These are phyloP conservation scores for Sycophila texana DNA, from an alignment of 2,888 invertebrate genomes.

Conservation along the genomic window DNA sequence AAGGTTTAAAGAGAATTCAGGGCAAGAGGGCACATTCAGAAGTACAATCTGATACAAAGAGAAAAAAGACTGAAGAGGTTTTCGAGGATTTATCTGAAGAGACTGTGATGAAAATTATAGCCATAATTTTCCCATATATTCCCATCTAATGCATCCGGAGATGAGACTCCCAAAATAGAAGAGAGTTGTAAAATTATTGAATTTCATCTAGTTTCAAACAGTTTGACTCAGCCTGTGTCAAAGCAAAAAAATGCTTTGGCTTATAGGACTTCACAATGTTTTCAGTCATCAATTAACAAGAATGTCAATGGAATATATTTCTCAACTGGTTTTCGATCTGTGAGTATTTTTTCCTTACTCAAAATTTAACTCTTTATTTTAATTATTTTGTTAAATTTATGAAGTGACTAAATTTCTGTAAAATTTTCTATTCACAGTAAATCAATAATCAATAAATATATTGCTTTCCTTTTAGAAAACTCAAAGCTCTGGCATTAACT, in stretches of 20 bases:
- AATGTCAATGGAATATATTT: slow-evolving; percentile 99
- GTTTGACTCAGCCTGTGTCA: slow-evolving; percentile 88
- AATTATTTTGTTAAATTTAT: not conserved
- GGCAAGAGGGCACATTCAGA: slow-evolving; percentile 68
- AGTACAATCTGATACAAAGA: slow-evolving; percentile 67
- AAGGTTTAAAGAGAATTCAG: slow-evolving; percentile 76
- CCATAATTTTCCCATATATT: slow-evolving; percentile 88
- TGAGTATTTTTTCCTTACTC: slow-evolving; percentile 76
- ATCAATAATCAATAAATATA: too few relatives aligned
- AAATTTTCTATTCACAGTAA: not conserved
- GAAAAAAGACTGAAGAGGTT: slow-evolving; percentile 75
- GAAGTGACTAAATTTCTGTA: not conserved
- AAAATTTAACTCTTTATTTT: slow-evolving; percentile 33
- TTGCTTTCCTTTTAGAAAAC: slow-evolving; percentile 81
- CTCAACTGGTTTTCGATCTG: slow-evolving; percentile 95
- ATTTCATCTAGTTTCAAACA: slow-evolving; percentile 96
- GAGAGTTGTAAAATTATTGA: slow-evolving; percentile 93
- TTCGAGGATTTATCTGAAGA: slow-evolving; percentile 87
- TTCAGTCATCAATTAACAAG: slow-evolving; percentile 96
- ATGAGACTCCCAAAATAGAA: slow-evolving; percentile 93
- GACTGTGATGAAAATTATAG: slow-evolving; percentile 88
- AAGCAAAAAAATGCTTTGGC: slow-evolving; percentile 95
- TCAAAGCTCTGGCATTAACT: slow-evolving; percentile 96
- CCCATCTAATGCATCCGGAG: slow-evolving; percentile 90
- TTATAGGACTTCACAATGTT: slow-evolving; percentile 94